Conservation (phyloP, 2,888 invertebrate genomes). For the Pyrochroa serraticornis region DNA sequence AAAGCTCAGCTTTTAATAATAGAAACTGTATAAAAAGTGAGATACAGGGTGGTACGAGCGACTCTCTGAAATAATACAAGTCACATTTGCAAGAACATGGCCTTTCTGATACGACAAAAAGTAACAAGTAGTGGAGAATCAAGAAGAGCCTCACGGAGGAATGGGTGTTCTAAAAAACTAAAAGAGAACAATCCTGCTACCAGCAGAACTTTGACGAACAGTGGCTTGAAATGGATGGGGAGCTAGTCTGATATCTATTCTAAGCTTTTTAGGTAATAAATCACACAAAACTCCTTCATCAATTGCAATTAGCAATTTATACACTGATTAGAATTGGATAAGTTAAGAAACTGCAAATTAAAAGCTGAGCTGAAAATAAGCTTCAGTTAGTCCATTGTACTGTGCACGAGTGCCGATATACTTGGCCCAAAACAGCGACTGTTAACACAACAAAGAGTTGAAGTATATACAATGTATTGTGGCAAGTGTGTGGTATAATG, state of each 20-base stretch:
- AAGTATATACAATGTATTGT: constrained; percentile 27
- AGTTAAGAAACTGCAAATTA: constrained; percentile 58
- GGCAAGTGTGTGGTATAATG: constrained; percentile 17
- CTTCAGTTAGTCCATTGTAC: constrained; percentile 60
- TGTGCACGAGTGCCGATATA: constrained; percentile 60
- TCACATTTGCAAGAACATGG: constrained; percentile 59
- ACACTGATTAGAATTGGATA: constrained; percentile 56
- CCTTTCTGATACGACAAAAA: constrained; percentile 46
- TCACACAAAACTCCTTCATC: constrained; percentile 53
- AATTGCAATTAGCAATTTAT: constrained; percentile 44
- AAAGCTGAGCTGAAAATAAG: constrained; percentile 61
- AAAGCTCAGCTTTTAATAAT: constrained; percentile 60
- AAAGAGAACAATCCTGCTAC: constrained; percentile 42
- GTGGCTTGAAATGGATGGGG: constrained; percentile 25
- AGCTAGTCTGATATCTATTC: constrained; percentile 44
- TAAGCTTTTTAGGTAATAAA: constrained; percentile 50
- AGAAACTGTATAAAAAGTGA: constrained; percentile 50
- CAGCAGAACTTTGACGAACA: constrained; percentile 25
- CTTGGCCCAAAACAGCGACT: constrained; percentile 49
- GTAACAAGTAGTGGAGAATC: constrained; percentile 43
- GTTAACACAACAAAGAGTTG: constrained; percentile 21
- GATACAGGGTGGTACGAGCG: constrained; percentile 43
- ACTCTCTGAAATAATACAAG: constrained; percentile 46
- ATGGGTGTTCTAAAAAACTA: constrained; percentile 44
- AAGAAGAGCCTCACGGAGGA: constrained; percentile 41